Percentiles rank a stretch among this genome's conserved stretches.
phyloP scores from a whole-genome alignment of 2,888 invertebrate genomes.

The Archaeoteleia sp. region DNA sequence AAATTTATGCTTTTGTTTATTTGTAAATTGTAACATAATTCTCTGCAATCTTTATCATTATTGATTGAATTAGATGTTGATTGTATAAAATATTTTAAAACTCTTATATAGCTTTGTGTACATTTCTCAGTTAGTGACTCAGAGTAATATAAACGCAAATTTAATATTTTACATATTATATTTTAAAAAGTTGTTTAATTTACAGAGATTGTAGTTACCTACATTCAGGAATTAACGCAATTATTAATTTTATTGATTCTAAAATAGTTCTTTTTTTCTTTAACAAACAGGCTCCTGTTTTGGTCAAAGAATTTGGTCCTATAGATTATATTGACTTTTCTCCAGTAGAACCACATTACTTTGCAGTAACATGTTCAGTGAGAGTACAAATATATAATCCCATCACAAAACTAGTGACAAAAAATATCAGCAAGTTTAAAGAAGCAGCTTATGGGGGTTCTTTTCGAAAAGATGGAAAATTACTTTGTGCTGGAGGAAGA shows the following conservation, averaged over 20 bases:
- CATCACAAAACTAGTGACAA: slow-evolving; percentile 86
- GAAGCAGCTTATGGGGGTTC: slow-evolving; percentile 90
- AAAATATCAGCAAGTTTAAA: slow-evolving; percentile 88
- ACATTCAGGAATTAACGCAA: too few relatives aligned
- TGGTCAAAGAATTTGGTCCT: slow-evolving; percentile 93
- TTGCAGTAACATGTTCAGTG: slow-evolving; percentile 95
- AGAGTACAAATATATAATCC: slow-evolving; percentile 91
- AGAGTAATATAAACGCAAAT: too few relatives aligned
- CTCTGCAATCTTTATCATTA: too few relatives aligned
- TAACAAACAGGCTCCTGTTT: slow-evolving; percentile 82
- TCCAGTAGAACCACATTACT: slow-evolving; percentile 90
- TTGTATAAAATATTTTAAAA: too few relatives aligned
- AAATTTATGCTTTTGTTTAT: background rate
- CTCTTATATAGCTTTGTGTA: too few relatives aligned
- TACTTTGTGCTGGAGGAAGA: slow-evolving; percentile 93
- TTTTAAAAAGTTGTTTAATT: too few relatives aligned
- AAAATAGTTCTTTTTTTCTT: too few relatives aligned
- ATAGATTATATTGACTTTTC: slow-evolving; percentile 95
- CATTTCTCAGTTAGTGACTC: too few relatives aligned
- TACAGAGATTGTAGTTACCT: too few relatives aligned
- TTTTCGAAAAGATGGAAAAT: slow-evolving; percentile 86
- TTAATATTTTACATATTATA: too few relatives aligned
- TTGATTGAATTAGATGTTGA: too few relatives aligned
- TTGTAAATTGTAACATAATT: background rate
- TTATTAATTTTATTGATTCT: slow-evolving; percentile 5